Base-by-base conservation (phyloP, 2,113 vertebrate species). In the Paedocypris sp. region DNA sequence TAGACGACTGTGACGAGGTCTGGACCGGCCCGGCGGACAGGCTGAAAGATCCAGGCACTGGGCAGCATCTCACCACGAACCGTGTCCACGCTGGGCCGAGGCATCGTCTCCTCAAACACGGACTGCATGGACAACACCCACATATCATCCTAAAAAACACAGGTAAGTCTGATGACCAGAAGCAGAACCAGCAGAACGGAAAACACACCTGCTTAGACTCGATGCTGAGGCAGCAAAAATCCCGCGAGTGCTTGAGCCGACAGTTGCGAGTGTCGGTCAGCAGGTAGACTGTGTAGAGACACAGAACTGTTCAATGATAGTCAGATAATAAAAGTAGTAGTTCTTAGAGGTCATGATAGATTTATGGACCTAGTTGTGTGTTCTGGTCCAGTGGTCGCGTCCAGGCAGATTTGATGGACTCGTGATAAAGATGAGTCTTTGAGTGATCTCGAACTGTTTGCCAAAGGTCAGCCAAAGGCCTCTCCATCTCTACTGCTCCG, bases 221-320 rank as follows among this genome's bases (percentile, higher is more conserved):
- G 1, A 86, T 82, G 64, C 90, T 90, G 78, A 97, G 90, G 77
- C 95, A 99, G 76, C 95, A 99, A 86, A 98, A 99, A 74, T 99
- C 95, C 58, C 93, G 84, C 0, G 90, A 90, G 72, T 94, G 93
- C 69, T 87, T 91, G 53, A 97, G 79, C 49, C 88, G 88, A 67
- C 90, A 97, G 2, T 83, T 58, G 43, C 91, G 86, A 3, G 85
- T 70, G 12, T 87, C 84, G 0, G 86, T 94, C 72, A 94, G 77
- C 57, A 98, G 78, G 73, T 99, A 91, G 4, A 95, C 95, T 99
- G 71, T 23, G 75, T 16, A 72, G 18, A 69, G 64, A 29, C 7
- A 50, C 9, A 60, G 9, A 42, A 11, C 16, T 23, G 63, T 62
- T 6, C 15, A 46, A 15, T 42, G 12, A 31, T n/a, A n/a, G n/a